A percentile compares a stretch with the other conserved stretches of the same genome.
These are phyloP conservation scores for Rhynchopsitta pachyrhyncha DNA, from an alignment of 2,113 vertebrate genomes.

Conservation along the genomic window DNA sequence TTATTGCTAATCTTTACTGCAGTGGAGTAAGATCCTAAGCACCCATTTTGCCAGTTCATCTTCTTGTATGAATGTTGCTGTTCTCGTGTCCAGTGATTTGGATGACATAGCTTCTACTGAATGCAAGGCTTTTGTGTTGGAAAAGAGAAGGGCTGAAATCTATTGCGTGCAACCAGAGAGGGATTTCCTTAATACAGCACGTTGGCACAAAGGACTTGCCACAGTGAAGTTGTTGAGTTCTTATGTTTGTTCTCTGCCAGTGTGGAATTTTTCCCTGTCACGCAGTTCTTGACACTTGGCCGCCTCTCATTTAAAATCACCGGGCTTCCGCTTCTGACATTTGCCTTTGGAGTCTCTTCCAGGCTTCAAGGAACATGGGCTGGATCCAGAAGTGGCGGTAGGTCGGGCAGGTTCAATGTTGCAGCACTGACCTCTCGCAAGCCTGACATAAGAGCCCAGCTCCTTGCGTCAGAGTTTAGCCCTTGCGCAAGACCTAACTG, in stretches of 20 bases:
- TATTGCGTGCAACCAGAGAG: not conserved
- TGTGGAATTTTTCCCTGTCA: not conserved
- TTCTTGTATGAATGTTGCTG: not conserved
- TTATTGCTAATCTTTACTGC: not conserved
- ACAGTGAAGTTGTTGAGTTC: not conserved
- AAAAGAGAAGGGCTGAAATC: not conserved
- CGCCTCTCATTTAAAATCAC: not conserved
- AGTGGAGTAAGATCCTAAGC: not conserved
- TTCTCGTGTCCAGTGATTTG: not conserved
- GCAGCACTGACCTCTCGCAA: not conserved
- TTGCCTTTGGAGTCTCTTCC: not conserved
- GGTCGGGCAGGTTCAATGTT: not conserved
- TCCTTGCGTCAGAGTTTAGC: not conserved
- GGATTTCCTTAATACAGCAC: not conserved
- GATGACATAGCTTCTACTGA: not conserved
- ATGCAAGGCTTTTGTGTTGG: not conserved
- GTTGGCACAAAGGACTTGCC: not conserved
- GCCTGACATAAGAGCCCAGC: not conserved
- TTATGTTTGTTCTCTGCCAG: not conserved
- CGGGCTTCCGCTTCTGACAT: not conserved
- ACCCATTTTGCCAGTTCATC: not conserved
- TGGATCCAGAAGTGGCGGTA: accelerated
- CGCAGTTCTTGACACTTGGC: not conserved
- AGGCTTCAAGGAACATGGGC: not conserved
- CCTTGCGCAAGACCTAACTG: not conserved